Conservation (phyloP, 2,888 invertebrate genomes). For the Perizoma flavofasciatum region DNA sequence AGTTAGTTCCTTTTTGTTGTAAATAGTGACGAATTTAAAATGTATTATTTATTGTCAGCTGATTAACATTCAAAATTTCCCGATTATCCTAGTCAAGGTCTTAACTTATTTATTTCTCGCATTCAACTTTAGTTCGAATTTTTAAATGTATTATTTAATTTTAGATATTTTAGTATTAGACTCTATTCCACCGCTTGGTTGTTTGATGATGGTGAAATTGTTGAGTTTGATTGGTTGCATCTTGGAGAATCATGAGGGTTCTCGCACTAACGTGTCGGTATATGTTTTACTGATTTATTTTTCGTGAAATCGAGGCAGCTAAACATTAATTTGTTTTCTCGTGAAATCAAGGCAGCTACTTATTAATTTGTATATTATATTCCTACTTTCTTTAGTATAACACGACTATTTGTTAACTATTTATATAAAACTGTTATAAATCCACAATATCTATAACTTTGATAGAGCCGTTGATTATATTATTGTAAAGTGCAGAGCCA, state of each 20-base stretch:
- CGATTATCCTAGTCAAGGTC: slow-evolving; percentile 81
- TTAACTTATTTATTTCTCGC: slow-evolving; percentile 75
- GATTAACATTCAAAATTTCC: slow-evolving; percentile 72
- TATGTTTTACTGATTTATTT: slow-evolving; percentile 41
- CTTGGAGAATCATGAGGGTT: slow-evolving; percentile 42
- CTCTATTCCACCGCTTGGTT: slow-evolving; percentile 68
- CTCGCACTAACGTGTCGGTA: slow-evolving; percentile 29
- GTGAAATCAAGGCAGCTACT: slow-evolving; percentile 31
- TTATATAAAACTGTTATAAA: slow-evolving; percentile 76
- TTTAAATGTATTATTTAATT: slow-evolving; percentile 65
- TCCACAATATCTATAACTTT: slow-evolving; percentile 77
- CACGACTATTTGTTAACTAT: slow-evolving; percentile 81
- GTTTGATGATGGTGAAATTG: slow-evolving; percentile 58
- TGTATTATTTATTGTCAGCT: slow-evolving; percentile 74
- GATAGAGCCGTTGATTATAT: slow-evolving; percentile 79
- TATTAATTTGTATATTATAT: slow-evolving; percentile 71
- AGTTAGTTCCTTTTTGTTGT: slow-evolving; percentile 81
- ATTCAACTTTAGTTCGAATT: slow-evolving; percentile 66
- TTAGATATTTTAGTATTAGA: slow-evolving; percentile 65
- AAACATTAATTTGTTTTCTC: not conserved
- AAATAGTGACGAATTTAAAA: slow-evolving; percentile 79
- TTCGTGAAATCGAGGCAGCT: slow-evolving; percentile 42
- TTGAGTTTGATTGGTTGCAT: slow-evolving; percentile 57
- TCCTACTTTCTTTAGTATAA: slow-evolving; percentile 75
- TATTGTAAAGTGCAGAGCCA: slow-evolving; percentile 81